phyloP scores from a whole-genome alignment of 2,797 vertebrate genomes.

The Ctenosaura bakeri region DNA sequence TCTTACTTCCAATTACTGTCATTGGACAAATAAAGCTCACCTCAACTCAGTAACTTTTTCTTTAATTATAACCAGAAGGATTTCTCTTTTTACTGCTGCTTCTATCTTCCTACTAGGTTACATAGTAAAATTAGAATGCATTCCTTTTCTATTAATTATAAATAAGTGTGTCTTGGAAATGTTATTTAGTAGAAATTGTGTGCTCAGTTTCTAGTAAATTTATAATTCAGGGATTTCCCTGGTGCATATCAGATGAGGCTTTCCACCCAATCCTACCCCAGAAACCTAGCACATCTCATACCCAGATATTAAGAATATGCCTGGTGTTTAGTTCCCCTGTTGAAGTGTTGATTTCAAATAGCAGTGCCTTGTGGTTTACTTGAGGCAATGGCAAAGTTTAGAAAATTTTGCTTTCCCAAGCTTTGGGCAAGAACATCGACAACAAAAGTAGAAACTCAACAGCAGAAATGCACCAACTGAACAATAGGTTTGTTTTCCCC shows the following conservation, averaged over 20 bases:
- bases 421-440: too few relatives aligned
- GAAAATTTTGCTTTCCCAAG: too few relatives aligned
- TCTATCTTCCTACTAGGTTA: constrained; percentile 53
- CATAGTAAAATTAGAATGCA: constrained; percentile 57
- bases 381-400: background rate
- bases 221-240: background rate
- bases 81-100: constrained; percentile 51
- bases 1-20: constrained; percentile 24
- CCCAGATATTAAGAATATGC: background rate
- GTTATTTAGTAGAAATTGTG: constrained; percentile 33
- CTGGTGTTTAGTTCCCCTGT: background rate
- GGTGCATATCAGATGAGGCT: background rate
- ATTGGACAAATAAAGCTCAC: constrained; percentile 30
- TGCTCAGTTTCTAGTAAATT: constrained; percentile 39
- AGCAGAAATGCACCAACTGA: background rate
- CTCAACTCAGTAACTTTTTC: constrained; percentile 27
- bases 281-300: background rate
- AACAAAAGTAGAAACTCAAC: background rate
- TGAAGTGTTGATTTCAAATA: background rate
- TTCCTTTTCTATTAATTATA: constrained; percentile 52
- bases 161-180: constrained; percentile 53
- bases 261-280: background rate
- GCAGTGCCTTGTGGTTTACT: background rate
- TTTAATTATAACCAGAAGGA: constrained; percentile 60
- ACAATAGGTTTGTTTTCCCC: constrained; percentile 1